phyloP scores from a whole-genome alignment of 1,140 invertebrate genomes.

The Chymomyza costata region DNA sequence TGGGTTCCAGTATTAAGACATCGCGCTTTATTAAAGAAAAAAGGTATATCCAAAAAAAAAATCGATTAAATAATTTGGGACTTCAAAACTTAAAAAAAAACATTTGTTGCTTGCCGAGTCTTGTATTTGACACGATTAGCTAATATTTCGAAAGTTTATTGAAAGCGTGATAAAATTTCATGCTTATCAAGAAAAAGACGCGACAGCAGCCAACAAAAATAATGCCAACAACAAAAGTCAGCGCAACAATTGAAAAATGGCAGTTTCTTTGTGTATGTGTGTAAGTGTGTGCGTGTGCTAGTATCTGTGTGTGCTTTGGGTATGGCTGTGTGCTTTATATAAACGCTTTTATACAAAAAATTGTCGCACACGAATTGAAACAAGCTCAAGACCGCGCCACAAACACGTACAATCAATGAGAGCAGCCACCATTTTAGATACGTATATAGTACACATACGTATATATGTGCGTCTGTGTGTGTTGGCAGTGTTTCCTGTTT shows the following conservation, averaged over 20 bases:
- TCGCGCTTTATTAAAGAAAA: constrained; percentile 79
- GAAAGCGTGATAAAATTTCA: constrained; percentile 61
- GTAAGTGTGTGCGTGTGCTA: constrained; percentile 10
- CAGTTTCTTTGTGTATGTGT: constrained; percentile 2
- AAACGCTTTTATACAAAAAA: constrained; percentile 3
- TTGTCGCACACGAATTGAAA: background rate
- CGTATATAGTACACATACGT: background rate
- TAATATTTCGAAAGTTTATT: constrained; percentile 53
- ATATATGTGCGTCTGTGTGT: constrained; percentile 1
- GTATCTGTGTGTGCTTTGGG: no score
- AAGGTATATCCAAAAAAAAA: background rate
- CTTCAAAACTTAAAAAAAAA: constrained; percentile 28
- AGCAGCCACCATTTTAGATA: constrained; percentile 8
- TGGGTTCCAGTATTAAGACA: constrained; percentile 83
- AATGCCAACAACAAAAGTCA: constrained; percentile 17
- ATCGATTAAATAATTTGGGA: constrained; percentile 6
- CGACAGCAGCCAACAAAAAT: constrained; percentile 30
- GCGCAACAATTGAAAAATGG: constrained; percentile 38
- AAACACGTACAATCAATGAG: constrained; percentile 34
- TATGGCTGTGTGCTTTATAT: background rate
- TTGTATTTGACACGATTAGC: constrained; percentile 27
- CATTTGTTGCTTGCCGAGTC: constrained; percentile 5
- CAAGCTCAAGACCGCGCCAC: no score
- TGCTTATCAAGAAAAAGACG: constrained; percentile 35
- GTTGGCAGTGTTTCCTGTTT: constrained; percentile 16